Conservation (phyloP, 2,888 invertebrate species). For the Pimpla rufipes region DNA sequence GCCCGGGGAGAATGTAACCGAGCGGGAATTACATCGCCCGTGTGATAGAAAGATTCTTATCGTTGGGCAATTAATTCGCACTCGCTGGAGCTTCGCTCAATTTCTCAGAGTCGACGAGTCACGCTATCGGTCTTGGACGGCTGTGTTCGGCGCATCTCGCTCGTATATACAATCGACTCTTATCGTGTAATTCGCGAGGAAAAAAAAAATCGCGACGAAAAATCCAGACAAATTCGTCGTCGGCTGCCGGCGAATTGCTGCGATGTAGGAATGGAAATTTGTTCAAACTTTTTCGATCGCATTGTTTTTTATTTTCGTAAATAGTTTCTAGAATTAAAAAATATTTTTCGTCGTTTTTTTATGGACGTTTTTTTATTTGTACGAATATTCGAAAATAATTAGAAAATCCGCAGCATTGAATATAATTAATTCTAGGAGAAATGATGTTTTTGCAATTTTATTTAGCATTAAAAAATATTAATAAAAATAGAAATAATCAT, state of each 20-base stretch:
- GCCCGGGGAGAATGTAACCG: conserved; percentile 59
- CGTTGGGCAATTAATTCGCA: conserved; percentile 61
- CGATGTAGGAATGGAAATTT: not conserved
- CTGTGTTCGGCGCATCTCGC: conserved; percentile 2
- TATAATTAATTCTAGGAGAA: too few relatives aligned
- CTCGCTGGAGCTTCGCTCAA: conserved; percentile 47
- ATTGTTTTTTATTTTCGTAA: not conserved
- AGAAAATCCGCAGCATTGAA: too few relatives aligned
- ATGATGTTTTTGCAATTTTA: too few relatives aligned
- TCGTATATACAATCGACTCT: not conserved
- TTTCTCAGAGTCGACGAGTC: conserved; percentile 49
- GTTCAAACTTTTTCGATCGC: not conserved
- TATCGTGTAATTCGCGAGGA: conserved; percentile 1
- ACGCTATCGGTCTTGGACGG: conserved; percentile 43
- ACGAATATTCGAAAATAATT: too few relatives aligned
- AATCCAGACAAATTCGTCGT: not conserved
- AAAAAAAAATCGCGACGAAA: not conserved
- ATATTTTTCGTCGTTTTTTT: too few relatives aligned
- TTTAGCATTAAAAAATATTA: not conserved
- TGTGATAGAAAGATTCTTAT: conserved; percentile 59
- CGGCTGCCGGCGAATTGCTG: not conserved
- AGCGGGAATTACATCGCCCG: conserved; percentile 49
- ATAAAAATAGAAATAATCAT: not conserved
- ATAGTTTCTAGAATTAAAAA: too few relatives aligned
- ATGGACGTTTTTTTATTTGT: too few relatives aligned